These are phyloP conservation scores for Siniperca undulata DNA, from an alignment of 2,797 vertebrate species.

Conservation along the genomic window DNA sequence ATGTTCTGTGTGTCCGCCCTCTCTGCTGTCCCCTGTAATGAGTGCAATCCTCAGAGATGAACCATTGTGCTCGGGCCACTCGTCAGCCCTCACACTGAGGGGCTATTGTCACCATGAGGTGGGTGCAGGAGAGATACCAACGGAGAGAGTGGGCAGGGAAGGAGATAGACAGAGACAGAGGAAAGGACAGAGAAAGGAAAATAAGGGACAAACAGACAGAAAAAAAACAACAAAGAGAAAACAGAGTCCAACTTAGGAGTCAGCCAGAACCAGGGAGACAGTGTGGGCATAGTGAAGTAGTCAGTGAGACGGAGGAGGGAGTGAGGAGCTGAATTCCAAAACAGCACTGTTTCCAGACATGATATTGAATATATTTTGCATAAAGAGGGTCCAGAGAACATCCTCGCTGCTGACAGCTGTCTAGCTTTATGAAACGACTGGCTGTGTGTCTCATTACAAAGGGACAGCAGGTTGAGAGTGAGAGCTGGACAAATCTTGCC, in stretches of 20 bases:
- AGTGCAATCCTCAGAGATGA: constrained; percentile 68
- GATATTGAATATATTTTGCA: constrained; percentile 78
- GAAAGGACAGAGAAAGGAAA: constrained; percentile 58
- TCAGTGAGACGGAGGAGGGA: constrained; percentile 55
- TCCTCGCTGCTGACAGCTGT: constrained; percentile 73
- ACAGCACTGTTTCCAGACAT: constrained; percentile 72
- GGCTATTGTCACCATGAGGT: constrained; percentile 73
- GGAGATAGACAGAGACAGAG: constrained; percentile 36
- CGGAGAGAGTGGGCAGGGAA: constrained; percentile 49
- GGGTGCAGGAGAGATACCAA: constrained; percentile 63
- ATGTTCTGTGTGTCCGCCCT: constrained; percentile 22
- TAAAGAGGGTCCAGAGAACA: constrained; percentile 73
- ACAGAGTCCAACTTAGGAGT: constrained; percentile 54
- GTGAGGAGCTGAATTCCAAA: constrained; percentile 75
- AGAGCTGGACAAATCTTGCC: constrained; percentile 62
- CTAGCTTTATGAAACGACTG: constrained; percentile 65
- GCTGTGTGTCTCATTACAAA: constrained; percentile 56
- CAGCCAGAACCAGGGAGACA: constrained; percentile 64
- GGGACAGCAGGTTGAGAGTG: constrained; percentile 33
- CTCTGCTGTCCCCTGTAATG: constrained; percentile 54
- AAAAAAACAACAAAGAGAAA: constrained; percentile 61
- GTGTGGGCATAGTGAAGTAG: constrained; percentile 67
- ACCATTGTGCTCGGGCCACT: constrained; percentile 66
- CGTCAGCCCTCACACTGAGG: constrained; percentile 67
- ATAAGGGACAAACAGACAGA: constrained; percentile 52